Percentiles rank a stretch among this genome's conserved stretches.
Evolutionary conservation across 2,113 vertebrate genomes (phyloP).

Genomic region (Dipodomys spectabilis): DNA sequence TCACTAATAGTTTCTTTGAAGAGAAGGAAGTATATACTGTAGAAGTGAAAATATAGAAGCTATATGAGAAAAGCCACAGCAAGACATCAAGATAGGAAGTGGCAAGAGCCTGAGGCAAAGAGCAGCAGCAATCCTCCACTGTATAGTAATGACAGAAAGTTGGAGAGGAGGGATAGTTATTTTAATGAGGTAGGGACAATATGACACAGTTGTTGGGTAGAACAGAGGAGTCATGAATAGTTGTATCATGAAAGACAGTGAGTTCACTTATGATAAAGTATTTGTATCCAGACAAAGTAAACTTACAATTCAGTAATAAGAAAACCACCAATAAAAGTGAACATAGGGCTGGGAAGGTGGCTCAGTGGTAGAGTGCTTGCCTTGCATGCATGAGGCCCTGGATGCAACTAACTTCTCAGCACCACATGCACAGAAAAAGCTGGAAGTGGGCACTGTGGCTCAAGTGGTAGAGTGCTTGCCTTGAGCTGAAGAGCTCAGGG

Average conservation of each 20-base stretch:
- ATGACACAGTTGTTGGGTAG: not conserved
- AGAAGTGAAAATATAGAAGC: not conserved
- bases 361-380: too few species aligned
- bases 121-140: not conserved
- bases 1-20: not conserved
- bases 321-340: not conserved
- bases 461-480: too few species aligned
- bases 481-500: too few species aligned
- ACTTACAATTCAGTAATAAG: not conserved
- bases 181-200: not conserved
- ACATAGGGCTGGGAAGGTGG: not conserved
- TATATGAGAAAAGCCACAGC: not conserved
- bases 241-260: not conserved
- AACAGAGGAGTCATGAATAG: not conserved
- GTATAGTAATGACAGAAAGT: too few species aligned
- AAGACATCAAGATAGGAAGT: not conserved
- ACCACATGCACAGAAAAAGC: too few species aligned
- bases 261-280: not conserved
- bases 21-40: too few species aligned
- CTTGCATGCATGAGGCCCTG: too few species aligned
- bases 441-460: too few species aligned
- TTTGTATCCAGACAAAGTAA: not conserved
- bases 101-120: not conserved
- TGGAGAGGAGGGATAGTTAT: not conserved
- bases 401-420: too few species aligned